These are phyloP conservation scores for Neoitamus cyanurus DNA, from an alignment of 2,888 invertebrate genomes.

Conservation along the genomic window DNA sequence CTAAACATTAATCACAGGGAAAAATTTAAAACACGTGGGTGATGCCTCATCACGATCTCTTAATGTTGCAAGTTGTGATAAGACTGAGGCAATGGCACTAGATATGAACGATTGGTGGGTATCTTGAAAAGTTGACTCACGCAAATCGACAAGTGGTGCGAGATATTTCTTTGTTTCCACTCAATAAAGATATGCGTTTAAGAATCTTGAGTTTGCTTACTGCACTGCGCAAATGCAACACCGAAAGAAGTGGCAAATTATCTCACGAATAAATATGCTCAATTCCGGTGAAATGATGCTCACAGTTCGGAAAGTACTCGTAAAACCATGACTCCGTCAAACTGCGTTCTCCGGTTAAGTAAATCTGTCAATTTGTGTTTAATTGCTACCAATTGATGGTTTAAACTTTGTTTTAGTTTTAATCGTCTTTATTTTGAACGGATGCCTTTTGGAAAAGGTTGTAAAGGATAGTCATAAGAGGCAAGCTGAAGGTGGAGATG, in stretches of 20 bases:
- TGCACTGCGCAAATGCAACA: neutral
- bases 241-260: neutral
- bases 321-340: neutral
- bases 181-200: neutral
- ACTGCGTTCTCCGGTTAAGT: neutral
- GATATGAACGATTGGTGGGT: neutral
- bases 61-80: neutral
- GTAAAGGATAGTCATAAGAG: too few relatives aligned
- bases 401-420: neutral
- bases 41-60: neutral
- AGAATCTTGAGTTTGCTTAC: neutral
- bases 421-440: neutral
- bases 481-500: too few relatives aligned
- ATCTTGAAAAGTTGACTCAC: neutral
- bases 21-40: neutral
- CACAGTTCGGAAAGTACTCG: neutral
- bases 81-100: neutral
- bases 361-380: neutral
- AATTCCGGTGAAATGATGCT: neutral
- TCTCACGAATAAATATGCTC: neutral
- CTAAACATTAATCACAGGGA: too few relatives aligned
- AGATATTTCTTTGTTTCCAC: neutral
- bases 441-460: neutral
- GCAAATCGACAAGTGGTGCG: neutral
- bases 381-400: neutral